phyloP scores from a whole-genome alignment of 2,888 invertebrate genomes.

The Platerodrilus igneus region DNA sequence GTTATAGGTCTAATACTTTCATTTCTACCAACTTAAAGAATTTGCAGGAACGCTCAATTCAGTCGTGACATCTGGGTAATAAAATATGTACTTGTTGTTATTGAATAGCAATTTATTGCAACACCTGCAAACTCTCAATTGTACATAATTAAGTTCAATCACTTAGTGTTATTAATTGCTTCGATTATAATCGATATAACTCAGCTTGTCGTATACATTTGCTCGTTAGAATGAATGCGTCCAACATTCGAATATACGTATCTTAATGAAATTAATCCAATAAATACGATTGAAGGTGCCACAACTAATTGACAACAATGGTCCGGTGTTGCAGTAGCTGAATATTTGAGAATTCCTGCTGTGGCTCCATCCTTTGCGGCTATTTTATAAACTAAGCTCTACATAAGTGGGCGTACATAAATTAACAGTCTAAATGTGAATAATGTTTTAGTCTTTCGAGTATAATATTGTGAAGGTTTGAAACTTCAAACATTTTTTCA shows the following conservation, averaged over 20 bases:
- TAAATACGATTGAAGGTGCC: slow-evolving; percentile 43
- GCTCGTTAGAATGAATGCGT: slow-evolving; percentile 36
- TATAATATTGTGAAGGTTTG: too few relatives aligned
- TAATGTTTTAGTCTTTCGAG: too few relatives aligned
- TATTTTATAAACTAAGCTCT: slow-evolving; percentile 21
- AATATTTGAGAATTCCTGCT: slow-evolving; percentile 34
- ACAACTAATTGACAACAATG: slow-evolving; percentile 44
- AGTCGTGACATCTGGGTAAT: too few relatives aligned
- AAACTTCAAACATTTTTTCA: too few relatives aligned
- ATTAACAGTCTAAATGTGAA: slow-evolving; percentile 9
- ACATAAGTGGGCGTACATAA: slow-evolving; percentile 26
- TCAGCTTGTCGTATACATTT: slow-evolving; percentile 17
- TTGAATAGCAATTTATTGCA: too few relatives aligned
- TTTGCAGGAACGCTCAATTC: too few relatives aligned
- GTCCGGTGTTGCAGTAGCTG: slow-evolving; percentile 36
- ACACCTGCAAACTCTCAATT: too few relatives aligned
- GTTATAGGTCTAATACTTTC: too few relatives aligned
- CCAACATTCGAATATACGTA: slow-evolving; percentile 42
- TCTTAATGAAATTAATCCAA: slow-evolving; percentile 45
- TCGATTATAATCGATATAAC: neutral
- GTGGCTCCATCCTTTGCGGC: slow-evolving; percentile 29
- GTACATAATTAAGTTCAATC: too few relatives aligned
- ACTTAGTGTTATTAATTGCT: too few relatives aligned
- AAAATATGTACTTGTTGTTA: too few relatives aligned
- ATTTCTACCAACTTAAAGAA: too few relatives aligned